Evolutionary conservation across 2,797 vertebrate species (phyloP), one percentile per base, ranked within the genome.

Genomic region (Heteromormyrus szaboi): DNA sequence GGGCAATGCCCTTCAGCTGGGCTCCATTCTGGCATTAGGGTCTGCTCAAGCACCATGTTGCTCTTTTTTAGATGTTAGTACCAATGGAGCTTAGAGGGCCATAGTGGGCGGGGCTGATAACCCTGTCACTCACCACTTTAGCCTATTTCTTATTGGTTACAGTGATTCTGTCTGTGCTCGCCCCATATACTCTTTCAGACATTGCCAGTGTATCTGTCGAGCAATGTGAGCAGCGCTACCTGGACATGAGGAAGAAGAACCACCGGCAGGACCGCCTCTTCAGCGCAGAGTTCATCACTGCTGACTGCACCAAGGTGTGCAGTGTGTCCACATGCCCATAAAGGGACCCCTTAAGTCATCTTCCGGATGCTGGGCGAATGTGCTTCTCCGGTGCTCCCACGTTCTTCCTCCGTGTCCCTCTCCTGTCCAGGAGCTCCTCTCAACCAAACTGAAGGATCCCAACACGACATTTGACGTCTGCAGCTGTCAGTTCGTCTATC

Each of bases 401-500:
- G 12, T 6, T 72, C 29, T 14, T 72, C 68, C 33, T 76, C 33
- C 3, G 33, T 76, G 33, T 86, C 8, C 33, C 25, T 3, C 14
- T 51, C 1, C 85, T 68, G 88, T 94, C 89, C 89, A 99, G 98
- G 98, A 98, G 91, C 90, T 96, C 89, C 92, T 99, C 90, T 94
- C 93, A 48, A 95, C 97, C 89, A 97, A 96, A 91, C 95, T 98
- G 91, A 93, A 86, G 2, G 95, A 97, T 92, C 93, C 95, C 4
- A 91, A 96, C 84, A 93, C 92, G 90, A 89, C 22, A 90, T 99
- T 99, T 91, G 97, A 99, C 92, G 95, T 99, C 92, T 99, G 97
- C 95, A 99, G 98, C 93, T 99, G 98, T 95, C 98, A 99, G 83
- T 99, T 99, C 94, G 98, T 98, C 87, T 98, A 96, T 91, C 98